Evolutionary conservation across 2,888 invertebrate genomes (phyloP), one percentile per base, ranked within the genome.

Genomic region (Pollenia griseotomentosa): DNA sequence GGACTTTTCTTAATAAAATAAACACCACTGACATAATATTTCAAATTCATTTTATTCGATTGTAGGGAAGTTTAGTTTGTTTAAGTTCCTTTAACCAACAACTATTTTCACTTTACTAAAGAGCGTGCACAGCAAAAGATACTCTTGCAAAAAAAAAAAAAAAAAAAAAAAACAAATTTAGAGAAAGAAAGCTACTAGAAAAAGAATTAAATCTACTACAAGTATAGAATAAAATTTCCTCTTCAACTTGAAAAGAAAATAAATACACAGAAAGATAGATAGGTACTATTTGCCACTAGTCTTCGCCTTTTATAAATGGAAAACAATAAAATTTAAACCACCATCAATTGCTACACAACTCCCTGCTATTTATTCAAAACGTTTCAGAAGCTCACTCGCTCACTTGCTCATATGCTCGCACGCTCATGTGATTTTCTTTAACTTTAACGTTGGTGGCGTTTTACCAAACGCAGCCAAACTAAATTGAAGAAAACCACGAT

Each of bases 281-380:
- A 11, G 10, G 10, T 63, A 44, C 14, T 55, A 33, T 65, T 66
- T 66, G 66, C 77, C 66, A 55, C 46, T 65, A 71, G 14, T 14
- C 19, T 14, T 65, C 70, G 55, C 40, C 8, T 40, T 77, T 53
- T 68, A 78, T 81, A 81, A 84, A 87, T 87, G 66, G 63, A 84
- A 84, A 78, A 84, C 73, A 87, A 87, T 81, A 84, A 87, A 87
- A 81, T 51, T 73, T 63, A 84, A 86, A 77, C 53, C 80, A 82
- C 82, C 68, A 74, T 83, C 68, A 74, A 83, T 57, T 74, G 73
- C 51, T 75, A 51, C 42, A 66, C 55, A 59, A 42, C 68, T 14
- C 48, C 48, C 51, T 44, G 57, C 46, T 48, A 53, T 23, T n/a
- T 48, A 53, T 23, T n/a, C 23, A 63, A 48, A 81, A 57, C 7